Base-by-base conservation (phyloP, 2,797 vertebrate species). In the Lycodopsis pacificus region DNA sequence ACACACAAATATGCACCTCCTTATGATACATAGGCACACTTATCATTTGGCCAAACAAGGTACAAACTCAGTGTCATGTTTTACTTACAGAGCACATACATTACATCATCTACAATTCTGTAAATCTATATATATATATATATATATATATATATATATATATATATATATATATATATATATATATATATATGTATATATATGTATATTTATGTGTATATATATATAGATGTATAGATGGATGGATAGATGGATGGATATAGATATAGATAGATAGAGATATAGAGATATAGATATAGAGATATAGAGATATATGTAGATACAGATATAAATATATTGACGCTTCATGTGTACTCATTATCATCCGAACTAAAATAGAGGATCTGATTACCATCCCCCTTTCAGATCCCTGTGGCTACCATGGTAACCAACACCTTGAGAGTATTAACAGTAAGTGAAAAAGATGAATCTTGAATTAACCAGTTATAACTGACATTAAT, bases 371-470 rank as follows among this genome's bases (percentile, higher is more conserved):
- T 73, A 25, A 80, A 74, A 65, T 5, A 11, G 65, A 65, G 25
- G 15, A 61, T 75, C 13, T 75, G 48, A 77, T 62, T 65, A 70
- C 59, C 61, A 62, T 46, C 70, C 48, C 48, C 70, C 49, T 70
- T 79, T 73, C 61, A 85, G 67, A 73, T 77, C 42, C 40, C 54
- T 22, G 19, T 57, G 66, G 88, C 83, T 92, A 53, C 90, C 89
- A 88, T 92, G 82, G 88, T 40, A 93, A 90, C 90, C 70, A 32
- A 53, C 70, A 79, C 67, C 71, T 83, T 82, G 30, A 73, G 65
- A 81, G 71, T 63, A 73, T 66, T 79, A 75, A 61, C 32, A 65
- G 46, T 76, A 71, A 44, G 61, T 77, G 77, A 38, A 32, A 56
- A 40, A 74, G 53, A 74, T 61, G 14, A 72, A 76, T 64, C 11